Evolutionary conservation across 2,797 vertebrate genomes (phyloP).

Genomic region (Micromesistius poutassou): DNA sequence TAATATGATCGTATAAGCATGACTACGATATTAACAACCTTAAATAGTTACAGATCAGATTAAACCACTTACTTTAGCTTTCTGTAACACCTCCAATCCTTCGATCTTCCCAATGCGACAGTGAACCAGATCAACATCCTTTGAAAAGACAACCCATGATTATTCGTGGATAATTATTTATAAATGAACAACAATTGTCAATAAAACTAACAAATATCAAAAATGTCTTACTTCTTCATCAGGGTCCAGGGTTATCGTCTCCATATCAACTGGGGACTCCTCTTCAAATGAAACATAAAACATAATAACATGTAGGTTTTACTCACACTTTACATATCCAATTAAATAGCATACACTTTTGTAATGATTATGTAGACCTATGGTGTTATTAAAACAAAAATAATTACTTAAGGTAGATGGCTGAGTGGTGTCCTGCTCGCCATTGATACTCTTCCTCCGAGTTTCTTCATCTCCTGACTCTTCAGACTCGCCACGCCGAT

Average conservation of each 20-base stretch:
- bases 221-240: slow-evolving; percentile 87
- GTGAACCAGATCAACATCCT: slow-evolving; percentile 98
- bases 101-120: slow-evolving; percentile 97
- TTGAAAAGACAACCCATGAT: slow-evolving; percentile 33
- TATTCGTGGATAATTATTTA: background rate
- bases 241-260: slow-evolving; percentile 90
- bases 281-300: slow-evolving; percentile 68
- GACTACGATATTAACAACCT: background rate
- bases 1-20: background rate
- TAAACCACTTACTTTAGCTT: slow-evolving; percentile 84
- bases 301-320: slow-evolving; percentile 9
- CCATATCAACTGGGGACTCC: slow-evolving; percentile 95
- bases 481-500: slow-evolving; percentile 90
- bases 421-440: slow-evolving; percentile 79
- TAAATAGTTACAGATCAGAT: background rate
- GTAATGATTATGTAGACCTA: background rate
- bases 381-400: background rate
- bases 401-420: slow-evolving; percentile 67
- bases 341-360: background rate
- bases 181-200: background rate
- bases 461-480: slow-evolving; percentile 95
- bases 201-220: background rate
- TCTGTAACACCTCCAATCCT: slow-evolving; percentile 93
- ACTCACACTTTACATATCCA: background rate
- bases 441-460: slow-evolving; percentile 77